These are phyloP conservation scores for Umimayanthus kanabou DNA, from an alignment of 92 coral and sea anemone species.

Conservation along the genomic window DNA sequence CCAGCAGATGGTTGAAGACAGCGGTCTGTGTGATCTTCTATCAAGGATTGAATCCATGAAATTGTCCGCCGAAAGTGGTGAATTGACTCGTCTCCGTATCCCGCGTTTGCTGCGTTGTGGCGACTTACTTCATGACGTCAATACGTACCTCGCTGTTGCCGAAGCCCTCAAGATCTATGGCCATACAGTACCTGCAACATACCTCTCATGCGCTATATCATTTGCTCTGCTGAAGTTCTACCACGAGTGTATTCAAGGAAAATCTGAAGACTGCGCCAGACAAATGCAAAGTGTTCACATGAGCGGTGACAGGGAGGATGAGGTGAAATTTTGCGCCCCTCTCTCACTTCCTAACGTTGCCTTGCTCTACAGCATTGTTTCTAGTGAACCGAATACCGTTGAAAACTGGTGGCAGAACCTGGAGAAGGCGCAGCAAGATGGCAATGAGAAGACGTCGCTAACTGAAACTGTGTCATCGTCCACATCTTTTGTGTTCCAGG, in stretches of 20 bases:
- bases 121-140: background rate
- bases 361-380: conserved; percentile 3
- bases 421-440: background rate
- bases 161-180: conserved; percentile 1
- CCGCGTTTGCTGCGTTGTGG: conserved; percentile 4
- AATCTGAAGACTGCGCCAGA: background rate
- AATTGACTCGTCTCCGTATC: background rate
- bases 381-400: background rate
- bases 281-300: background rate
- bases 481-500: background rate
- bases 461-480: background rate
- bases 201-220: background rate
- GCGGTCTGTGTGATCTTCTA: background rate
- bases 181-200: background rate
- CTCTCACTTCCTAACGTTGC: background rate
- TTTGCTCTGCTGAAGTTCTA: conserved; percentile 6
- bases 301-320: background rate
- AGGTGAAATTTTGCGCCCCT: background rate
- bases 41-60: background rate
- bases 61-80: background rate
- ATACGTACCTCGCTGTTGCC: background rate
- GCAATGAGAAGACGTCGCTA: background rate
- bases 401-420: conserved; percentile 3
- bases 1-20: background rate
- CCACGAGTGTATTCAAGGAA: background rate